Evolutionary conservation across 2,797 vertebrate species (phyloP).

Genomic region (Cyprinella venusta): DNA sequence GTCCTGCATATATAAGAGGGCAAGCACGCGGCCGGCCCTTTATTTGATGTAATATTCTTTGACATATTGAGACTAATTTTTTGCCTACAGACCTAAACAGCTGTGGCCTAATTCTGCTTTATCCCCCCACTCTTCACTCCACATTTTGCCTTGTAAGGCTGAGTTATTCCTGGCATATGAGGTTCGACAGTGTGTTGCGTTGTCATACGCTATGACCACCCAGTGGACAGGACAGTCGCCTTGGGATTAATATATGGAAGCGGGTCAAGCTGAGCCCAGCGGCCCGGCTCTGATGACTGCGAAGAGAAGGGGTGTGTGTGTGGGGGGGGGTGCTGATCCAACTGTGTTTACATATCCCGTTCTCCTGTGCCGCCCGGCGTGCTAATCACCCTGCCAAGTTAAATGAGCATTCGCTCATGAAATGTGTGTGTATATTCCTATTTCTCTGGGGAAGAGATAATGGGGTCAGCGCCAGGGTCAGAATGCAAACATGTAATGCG

Average conservation of each 20-base stretch:
- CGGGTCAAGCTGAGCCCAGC: constrained; percentile 57
- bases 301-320: constrained; percentile 6
- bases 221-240: constrained; percentile 69
- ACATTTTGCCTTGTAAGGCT: constrained; percentile 82
- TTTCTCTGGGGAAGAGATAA: constrained; percentile 49
- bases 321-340: constrained; percentile 35
- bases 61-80: constrained; percentile 93
- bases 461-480: constrained; percentile 50
- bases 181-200: constrained; percentile 75
- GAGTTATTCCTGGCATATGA: constrained; percentile 77
- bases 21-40: constrained; percentile 67
- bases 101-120: constrained; percentile 89
- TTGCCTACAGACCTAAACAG: constrained; percentile 90
- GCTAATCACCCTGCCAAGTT: constrained; percentile 46
- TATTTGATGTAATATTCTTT: constrained; percentile 86
- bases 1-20: constrained; percentile 55
- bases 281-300: constrained; percentile 47
- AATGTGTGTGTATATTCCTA: constrained; percentile 62
- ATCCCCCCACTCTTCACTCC: constrained; percentile 69
- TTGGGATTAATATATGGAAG: constrained; percentile 63
- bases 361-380: constrained; percentile 25
- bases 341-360: constrained; percentile 53
- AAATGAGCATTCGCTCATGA: constrained; percentile 60
- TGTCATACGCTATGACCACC: constrained; percentile 77
- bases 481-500: constrained; percentile 47